These are phyloP conservation scores for Brachionus sp. DNA, from an alignment of 1,140 invertebrate species.

Conservation along the genomic window DNA sequence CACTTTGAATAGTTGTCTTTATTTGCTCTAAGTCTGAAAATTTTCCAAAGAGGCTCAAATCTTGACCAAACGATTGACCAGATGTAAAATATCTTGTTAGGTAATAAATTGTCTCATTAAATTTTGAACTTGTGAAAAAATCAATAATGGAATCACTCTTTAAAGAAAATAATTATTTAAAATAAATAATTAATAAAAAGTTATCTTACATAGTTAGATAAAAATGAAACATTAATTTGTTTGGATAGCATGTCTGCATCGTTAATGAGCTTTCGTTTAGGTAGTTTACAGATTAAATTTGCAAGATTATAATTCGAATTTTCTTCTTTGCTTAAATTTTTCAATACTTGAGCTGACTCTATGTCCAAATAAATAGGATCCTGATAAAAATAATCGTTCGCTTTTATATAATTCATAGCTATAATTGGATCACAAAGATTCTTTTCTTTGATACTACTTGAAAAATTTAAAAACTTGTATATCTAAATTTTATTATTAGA, in stretches of 20 bases:
- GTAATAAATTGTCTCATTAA: conserved; percentile 44
- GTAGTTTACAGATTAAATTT: conserved; percentile 20
- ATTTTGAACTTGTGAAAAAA: conserved; percentile 40
- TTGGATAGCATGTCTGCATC: conserved; percentile 13
- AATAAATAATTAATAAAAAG: background rate
- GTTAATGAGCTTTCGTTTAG: conserved; percentile 14
- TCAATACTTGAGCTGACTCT: background rate
- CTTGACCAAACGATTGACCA: conserved; percentile 5
- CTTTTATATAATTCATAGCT: conserved; percentile 29
- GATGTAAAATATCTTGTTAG: conserved; percentile 37
- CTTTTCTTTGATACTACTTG: conserved; percentile 40
- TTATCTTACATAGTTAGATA: conserved; percentile 32
- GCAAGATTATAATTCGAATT: conserved; percentile 30
- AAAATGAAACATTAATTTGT: conserved; percentile 34
- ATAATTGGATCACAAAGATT: conserved; percentile 9
- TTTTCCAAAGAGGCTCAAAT: background rate
- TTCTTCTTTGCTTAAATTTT: conserved; percentile 23
- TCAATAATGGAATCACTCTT: conserved; percentile 5
- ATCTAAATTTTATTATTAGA: conserved; percentile 1
- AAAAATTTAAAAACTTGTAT: conserved; percentile 36
- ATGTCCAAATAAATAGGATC: background rate
- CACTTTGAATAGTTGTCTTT: background rate
- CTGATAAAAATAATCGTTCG: background rate
- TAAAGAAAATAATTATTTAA: background rate
- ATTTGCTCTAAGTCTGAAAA: conserved; percentile 33